A percentile compares a stretch with the other conserved stretches of the same genome.
Conservation (phyloP, 2,797 vertebrate genomes). For the Pseudocheirus occidentalis region DNA sequence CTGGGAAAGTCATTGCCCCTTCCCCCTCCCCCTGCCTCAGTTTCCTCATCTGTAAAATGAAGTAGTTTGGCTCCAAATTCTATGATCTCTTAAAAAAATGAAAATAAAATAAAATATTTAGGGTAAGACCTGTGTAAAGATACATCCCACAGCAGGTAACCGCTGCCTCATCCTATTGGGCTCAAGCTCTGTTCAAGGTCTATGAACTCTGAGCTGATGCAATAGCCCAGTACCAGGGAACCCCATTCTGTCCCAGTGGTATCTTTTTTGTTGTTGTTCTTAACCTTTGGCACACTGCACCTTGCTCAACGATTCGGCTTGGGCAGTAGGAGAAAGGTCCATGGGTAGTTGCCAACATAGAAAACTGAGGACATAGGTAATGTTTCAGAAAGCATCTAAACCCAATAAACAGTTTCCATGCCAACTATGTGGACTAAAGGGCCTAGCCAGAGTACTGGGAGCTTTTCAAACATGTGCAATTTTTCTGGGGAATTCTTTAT, state of each 20-base stretch:
- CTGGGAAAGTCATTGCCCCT: not conserved
- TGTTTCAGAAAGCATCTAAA: not conserved
- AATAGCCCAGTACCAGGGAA: not conserved
- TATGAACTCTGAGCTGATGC: not conserved
- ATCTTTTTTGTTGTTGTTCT: not conserved
- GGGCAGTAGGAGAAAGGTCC: not conserved
- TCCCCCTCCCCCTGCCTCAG: not conserved
- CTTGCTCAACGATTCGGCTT: not conserved
- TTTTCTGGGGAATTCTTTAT: not conserved
- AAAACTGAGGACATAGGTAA: not conserved
- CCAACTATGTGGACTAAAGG: not conserved
- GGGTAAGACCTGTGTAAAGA: not conserved
- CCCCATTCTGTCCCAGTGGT: not conserved
- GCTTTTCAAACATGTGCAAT: not conserved
- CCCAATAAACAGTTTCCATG: not conserved
- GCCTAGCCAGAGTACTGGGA: not conserved
- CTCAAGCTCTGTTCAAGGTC: not conserved
- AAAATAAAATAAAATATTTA: not conserved
- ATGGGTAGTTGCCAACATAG: not conserved
- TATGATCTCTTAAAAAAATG: not conserved
- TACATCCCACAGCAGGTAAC: not conserved
- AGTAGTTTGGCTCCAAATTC: not conserved
- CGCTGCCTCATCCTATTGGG: not conserved
- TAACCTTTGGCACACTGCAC: not conserved
- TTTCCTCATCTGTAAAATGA: not conserved